Percentiles rank a stretch among this genome's conserved stretches.
Conservation (phyloP, 2,797 vertebrate genomes). For the Microctenopoma stevenorrisi region DNA sequence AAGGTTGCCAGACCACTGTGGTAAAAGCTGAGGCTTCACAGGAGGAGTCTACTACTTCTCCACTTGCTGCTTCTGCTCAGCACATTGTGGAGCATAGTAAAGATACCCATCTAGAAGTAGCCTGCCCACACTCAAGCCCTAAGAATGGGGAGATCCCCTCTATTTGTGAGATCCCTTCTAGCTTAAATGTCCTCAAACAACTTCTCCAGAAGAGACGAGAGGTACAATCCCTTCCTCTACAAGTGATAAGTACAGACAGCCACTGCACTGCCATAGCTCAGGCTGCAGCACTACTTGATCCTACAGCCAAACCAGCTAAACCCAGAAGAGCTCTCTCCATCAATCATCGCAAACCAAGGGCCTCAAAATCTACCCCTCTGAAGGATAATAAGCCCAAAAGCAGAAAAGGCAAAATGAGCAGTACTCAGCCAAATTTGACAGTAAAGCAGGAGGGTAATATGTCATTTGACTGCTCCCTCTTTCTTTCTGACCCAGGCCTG, state of each 20-base stretch:
- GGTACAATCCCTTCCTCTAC: constrained; percentile 72
- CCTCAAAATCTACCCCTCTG: constrained; percentile 80
- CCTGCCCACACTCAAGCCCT: constrained; percentile 40
- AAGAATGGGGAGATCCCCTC: constrained; percentile 80
- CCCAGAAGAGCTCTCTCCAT: constrained; percentile 80
- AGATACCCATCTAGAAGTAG: constrained; percentile 2
- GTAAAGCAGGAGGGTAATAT: constrained; percentile 77
- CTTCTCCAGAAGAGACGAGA: constrained; percentile 93
- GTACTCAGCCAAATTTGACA: constrained; percentile 65
- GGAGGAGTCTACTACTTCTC: constrained; percentile 33
- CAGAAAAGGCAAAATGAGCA: constrained; percentile 79
- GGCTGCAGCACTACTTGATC: constrained; percentile 68
- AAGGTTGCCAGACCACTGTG: constrained; percentile 78
- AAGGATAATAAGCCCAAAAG: constrained; percentile 84
- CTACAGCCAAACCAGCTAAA: constrained; percentile 78
- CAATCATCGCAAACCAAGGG: constrained; percentile 85
- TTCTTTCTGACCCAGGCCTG: constrained; percentile 91
- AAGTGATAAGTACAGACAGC: constrained; percentile 65
- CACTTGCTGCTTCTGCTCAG: constrained; percentile 11
- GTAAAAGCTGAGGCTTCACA: constrained; percentile 73
- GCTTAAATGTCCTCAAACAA: constrained; percentile 93
- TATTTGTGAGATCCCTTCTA: constrained; percentile 86
- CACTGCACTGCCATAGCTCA: constrained; percentile 69
- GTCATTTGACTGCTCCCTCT: constrained; percentile 85
- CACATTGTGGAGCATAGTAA: constrained; percentile 29